Conservation (phyloP, 2,888 invertebrate genomes). For the Hypsopygia costalis region DNA sequence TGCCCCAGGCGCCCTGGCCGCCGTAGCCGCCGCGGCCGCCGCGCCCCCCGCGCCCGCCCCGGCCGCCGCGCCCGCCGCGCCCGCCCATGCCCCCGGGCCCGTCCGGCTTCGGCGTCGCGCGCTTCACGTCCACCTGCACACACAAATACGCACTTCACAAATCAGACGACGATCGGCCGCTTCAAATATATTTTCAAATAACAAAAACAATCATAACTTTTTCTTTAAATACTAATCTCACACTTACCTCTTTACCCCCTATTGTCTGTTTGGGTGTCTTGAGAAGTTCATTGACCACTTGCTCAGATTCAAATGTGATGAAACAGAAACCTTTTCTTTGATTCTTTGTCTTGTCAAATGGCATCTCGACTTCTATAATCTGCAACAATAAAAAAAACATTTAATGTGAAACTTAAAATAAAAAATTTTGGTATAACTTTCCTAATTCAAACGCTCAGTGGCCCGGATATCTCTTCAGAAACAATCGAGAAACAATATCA, state of each 20-base stretch:
- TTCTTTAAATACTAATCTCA: too few species aligned
- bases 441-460: too few species aligned
- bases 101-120: conserved; percentile 95
- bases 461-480: conserved; percentile 70
- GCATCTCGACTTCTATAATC: conserved; percentile 98
- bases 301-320: conserved; percentile 97
- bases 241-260: conserved; percentile 92
- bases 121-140: conserved; percentile 93
- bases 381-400: conserved; percentile 65
- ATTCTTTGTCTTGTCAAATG: conserved; percentile 98
- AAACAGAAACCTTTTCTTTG: conserved; percentile 98
- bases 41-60: conserved; percentile 85
- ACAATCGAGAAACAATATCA: conserved; percentile 47
- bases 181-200: too few species aligned
- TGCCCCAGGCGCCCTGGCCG: conserved; percentile 84
- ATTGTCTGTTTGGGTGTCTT: conserved; percentile 96
- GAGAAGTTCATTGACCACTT: conserved; percentile 93
- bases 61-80: conserved; percentile 83
- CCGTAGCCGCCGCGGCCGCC: conserved; percentile 85
- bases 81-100: conserved; percentile 84
- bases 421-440: too few species aligned
- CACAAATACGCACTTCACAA: background rate
- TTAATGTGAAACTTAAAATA: too few species aligned
- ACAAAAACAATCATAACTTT: too few species aligned
- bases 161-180: too few species aligned